Conservation (phyloP, 2,888 invertebrate species). For the Cinara cedri region DNA sequence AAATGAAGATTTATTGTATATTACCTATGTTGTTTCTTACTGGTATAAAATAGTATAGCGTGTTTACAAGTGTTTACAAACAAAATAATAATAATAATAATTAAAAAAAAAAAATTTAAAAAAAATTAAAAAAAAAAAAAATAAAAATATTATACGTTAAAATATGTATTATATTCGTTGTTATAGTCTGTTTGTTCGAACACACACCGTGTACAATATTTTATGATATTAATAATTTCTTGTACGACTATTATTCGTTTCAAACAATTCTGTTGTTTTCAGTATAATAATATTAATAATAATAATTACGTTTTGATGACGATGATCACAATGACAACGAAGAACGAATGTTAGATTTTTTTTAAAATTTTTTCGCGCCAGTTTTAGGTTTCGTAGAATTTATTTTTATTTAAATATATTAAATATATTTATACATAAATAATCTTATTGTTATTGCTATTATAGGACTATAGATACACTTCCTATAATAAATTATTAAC, state of each 20-base stretch:
- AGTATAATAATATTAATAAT: background rate
- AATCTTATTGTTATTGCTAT: conserved; percentile 47
- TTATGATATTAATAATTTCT: conserved; percentile 26
- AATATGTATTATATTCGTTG: conserved; percentile 26
- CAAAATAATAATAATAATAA: too few relatives aligned
- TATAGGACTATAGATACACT: conserved; percentile 42
- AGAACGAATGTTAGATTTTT: conserved; percentile 30
- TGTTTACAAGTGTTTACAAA: conserved; percentile 2
- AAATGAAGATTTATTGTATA: background rate
- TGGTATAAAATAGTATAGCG: background rate
- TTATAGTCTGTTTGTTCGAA: conserved; percentile 36
- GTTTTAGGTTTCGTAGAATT: conserved; percentile 30
- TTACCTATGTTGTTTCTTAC: conserved; percentile 38
- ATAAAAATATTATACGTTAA: conserved; percentile 18
- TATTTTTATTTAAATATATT: conserved; percentile 38
- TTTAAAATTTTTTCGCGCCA: conserved; percentile 28
- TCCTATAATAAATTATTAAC: conserved; percentile 40
- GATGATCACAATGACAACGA: conserved; percentile 6
- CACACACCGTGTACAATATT: conserved; percentile 19
- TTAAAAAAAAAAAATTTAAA: background rate
- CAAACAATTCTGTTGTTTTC: conserved; percentile 36
- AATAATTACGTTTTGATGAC: background rate
- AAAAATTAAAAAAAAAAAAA: background rate
- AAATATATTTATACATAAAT: conserved; percentile 40
- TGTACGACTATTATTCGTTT: conserved; percentile 29